Evolutionary conservation across 2,797 vertebrate species (phyloP).

Genomic region (Spatula clypeata): DNA sequence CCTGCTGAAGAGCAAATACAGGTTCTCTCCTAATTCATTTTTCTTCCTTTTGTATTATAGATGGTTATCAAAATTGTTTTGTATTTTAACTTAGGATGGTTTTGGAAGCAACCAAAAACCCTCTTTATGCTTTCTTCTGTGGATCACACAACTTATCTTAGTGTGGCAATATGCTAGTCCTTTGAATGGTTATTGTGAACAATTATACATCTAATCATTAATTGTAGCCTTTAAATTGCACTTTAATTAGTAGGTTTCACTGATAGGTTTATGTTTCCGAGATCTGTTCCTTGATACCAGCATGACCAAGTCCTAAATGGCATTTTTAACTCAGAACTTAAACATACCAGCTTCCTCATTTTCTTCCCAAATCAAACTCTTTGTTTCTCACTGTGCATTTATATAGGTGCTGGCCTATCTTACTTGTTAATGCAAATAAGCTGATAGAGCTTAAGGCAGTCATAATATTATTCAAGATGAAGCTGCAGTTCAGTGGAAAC

Average conservation of each 20-base stretch:
- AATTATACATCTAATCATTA: conserved; percentile 21
- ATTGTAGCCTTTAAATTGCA: not conserved
- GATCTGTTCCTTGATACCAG: not conserved
- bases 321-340: not conserved
- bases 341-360: not conserved
- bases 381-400: not conserved
- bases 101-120: not conserved
- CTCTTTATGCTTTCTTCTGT: not conserved
- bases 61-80: not conserved
- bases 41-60: not conserved
- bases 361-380: not conserved
- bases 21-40: not conserved
- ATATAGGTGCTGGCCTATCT: not conserved
- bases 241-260: conserved; percentile 30
- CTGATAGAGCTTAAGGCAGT: not conserved
- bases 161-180: not conserved
- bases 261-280: not conserved
- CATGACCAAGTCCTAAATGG: not conserved
- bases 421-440: not conserved
- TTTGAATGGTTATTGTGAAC: not conserved
- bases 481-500: not conserved
- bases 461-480: not conserved
- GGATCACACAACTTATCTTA: not conserved
- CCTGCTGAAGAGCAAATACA: not conserved
- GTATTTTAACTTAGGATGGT: not conserved